These are phyloP conservation scores for Turdus rufiventris DNA, from an alignment of 2,113 vertebrate species.

Conservation along the genomic window DNA sequence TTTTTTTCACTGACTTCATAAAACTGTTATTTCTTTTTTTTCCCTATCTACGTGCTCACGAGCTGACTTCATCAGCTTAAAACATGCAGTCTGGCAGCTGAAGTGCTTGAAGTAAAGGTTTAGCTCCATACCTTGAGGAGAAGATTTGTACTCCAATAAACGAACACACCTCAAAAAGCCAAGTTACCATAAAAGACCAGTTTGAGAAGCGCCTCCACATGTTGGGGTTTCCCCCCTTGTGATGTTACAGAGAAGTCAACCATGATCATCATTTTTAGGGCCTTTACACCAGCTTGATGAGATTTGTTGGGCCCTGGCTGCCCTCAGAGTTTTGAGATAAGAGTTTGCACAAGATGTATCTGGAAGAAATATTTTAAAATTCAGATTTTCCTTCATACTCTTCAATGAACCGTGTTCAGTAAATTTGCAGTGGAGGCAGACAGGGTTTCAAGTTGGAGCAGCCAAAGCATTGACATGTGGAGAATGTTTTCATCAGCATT, in stretches of 20 bases:
- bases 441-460: background rate
- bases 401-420: background rate
- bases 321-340: background rate
- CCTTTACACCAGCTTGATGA: background rate
- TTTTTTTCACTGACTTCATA: background rate
- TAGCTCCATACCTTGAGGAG: background rate
- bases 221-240: background rate
- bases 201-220: background rate
- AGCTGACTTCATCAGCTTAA: background rate
- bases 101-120: background rate
- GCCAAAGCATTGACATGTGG: background rate
- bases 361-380: background rate
- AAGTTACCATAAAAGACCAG: background rate
- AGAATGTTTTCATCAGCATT: slow-evolving; percentile 22
- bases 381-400: background rate
- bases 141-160: background rate
- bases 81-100: background rate
- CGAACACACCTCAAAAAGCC: background rate
- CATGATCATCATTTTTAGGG: background rate
- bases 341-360: background rate
- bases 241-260: background rate
- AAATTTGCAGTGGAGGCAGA: background rate
- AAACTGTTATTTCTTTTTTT: background rate
- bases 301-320: background rate
- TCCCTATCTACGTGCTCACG: background rate